Percentiles rank a stretch among this genome's conserved stretches.
Conservation (phyloP, 2,888 invertebrate species). For the Busseola fusca region DNA sequence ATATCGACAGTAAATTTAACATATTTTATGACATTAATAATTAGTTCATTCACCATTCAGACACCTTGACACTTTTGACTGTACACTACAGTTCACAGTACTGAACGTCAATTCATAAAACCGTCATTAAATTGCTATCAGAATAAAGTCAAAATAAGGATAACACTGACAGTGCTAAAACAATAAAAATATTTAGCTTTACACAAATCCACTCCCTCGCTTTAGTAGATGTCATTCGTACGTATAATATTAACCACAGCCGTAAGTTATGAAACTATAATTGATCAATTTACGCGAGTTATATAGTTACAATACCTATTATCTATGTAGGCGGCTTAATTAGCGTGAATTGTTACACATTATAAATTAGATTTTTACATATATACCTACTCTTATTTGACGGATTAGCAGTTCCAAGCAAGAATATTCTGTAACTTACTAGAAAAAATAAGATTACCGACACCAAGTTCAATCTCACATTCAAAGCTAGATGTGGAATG, state of each 20-base stretch:
- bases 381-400: background rate
- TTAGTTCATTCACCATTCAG: background rate
- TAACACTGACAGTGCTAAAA: too few species aligned
- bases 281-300: slow-evolving; percentile 26
- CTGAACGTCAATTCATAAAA: background rate
- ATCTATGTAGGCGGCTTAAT: slow-evolving; percentile 8
- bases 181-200: background rate
- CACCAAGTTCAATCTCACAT: background rate
- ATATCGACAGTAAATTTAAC: background rate
- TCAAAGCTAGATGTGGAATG: background rate
- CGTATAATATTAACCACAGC: background rate
- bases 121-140: background rate
- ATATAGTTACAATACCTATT: slow-evolving; percentile 15
- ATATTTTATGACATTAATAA: too few species aligned
- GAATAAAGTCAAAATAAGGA: background rate
- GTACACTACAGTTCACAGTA: too few species aligned
- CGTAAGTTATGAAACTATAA: slow-evolving; percentile 16
- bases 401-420: background rate
- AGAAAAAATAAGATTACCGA: background rate
- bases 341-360: background rate
- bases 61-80: background rate
- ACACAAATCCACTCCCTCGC: background rate
- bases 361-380: background rate
- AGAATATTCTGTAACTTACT: background rate
- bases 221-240: background rate